These are phyloP conservation scores for Spilogale gracilis DNA, from an alignment of 2,113 vertebrate species.

Conservation along the genomic window DNA sequence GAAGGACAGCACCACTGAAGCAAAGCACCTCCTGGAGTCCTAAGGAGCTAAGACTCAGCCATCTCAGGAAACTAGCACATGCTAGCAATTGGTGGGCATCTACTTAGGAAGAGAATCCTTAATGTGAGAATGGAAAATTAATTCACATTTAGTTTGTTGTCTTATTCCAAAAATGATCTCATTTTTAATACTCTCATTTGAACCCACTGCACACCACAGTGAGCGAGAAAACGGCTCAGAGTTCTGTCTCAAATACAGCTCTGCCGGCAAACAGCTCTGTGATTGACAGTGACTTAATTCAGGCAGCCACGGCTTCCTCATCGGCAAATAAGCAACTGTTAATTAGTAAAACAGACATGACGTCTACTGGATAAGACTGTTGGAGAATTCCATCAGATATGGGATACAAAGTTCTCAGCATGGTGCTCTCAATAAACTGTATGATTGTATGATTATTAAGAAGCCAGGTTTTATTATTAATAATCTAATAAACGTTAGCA, in stretches of 20 bases:
- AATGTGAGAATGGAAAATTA: not conserved
- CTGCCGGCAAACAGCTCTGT: not conserved
- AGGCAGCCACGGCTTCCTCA: conserved; percentile 27
- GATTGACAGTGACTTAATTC: not conserved
- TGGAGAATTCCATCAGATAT: not conserved
- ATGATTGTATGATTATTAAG: not conserved
- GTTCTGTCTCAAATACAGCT: not conserved
- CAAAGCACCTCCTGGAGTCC: not conserved
- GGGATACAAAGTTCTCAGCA: not conserved
- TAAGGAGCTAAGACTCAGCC: not conserved
- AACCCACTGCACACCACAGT: accelerated
- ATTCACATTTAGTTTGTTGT: not conserved
- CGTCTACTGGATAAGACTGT: not conserved
- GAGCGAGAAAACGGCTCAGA: not conserved
- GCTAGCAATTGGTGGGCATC: not conserved
- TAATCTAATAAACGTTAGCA: conserved; percentile 25
- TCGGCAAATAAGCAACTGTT: not conserved
- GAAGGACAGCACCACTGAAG: not conserved
- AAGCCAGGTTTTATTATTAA: not conserved
- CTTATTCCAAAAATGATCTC: not conserved
- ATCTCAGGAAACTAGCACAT: not conserved
- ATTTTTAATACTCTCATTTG: not conserved
- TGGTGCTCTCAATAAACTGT: not conserved
- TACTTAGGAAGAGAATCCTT: not conserved
- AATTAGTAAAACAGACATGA: not conserved